phyloP scores from a whole-genome alignment of 2,888 invertebrate species.

The Neoaliturus tenellus region DNA sequence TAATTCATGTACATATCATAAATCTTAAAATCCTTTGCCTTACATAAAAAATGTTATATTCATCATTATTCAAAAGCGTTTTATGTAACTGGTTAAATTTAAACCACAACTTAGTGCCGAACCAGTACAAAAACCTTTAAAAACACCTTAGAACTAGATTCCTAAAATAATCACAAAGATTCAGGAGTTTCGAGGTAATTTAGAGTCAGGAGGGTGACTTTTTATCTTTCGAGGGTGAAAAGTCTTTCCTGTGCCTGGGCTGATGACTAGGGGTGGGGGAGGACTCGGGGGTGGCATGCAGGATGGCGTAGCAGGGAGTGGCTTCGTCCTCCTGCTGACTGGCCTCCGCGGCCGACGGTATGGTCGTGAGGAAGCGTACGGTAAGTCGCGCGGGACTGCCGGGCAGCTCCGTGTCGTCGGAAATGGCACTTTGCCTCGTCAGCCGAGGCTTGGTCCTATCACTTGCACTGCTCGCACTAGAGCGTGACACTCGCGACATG shows the following conservation, averaged over 20 bases:
- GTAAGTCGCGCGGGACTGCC: conserved; percentile 75
- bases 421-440: conserved; percentile 87
- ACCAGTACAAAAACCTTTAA: conserved; percentile 12
- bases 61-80: too few species aligned
- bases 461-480: conserved; percentile 82
- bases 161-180: conserved; percentile 55
- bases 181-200: conserved; percentile 43
- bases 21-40: too few species aligned
- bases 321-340: conserved; percentile 81
- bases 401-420: conserved; percentile 80
- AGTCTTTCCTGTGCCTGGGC: conserved; percentile 51
- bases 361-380: conserved; percentile 81
- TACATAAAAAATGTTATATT: too few species aligned
- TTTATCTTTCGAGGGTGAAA: conserved; percentile 55
- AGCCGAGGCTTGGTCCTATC: conserved; percentile 81
- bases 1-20: too few species aligned
- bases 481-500: conserved; percentile 92
- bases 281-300: conserved; percentile 66
- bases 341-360: conserved; percentile 84
- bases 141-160: conserved; percentile 54
- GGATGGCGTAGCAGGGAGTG: conserved; percentile 66
- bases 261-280: conserved; percentile 62
- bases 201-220: conserved; percentile 55
- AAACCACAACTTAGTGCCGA: too few species aligned
- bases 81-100: too few species aligned